Conservation (phyloP, 2,113 vertebrate genomes). For the Ellobius talpinus region DNA sequence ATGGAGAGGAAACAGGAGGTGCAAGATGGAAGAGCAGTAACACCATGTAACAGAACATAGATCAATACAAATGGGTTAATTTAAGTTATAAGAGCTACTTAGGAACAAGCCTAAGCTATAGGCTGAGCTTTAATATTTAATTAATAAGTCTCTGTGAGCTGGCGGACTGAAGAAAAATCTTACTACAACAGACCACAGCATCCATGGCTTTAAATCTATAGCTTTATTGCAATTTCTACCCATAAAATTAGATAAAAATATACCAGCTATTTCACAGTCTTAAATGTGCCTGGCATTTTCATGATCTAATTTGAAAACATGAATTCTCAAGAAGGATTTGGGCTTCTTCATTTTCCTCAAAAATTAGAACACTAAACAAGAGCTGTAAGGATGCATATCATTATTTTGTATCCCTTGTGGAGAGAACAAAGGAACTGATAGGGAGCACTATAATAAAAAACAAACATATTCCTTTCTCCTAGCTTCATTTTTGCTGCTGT, state of each 20-base stretch:
- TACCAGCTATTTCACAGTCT: conserved; percentile 15
- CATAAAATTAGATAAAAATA: conserved; percentile 49
- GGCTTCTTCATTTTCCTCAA: conserved; percentile 41
- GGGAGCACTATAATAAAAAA: conserved; percentile 14
- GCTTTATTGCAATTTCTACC: not conserved
- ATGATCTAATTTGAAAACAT: conserved; percentile 45
- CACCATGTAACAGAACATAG: not conserved
- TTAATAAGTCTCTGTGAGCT: not conserved
- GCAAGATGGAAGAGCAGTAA: not conserved
- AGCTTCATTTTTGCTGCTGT: not conserved
- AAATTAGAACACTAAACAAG: conserved; percentile 47
- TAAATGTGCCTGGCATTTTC: conserved; percentile 10
- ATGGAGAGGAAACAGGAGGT: not conserved
- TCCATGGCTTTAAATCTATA: conserved; percentile 21
- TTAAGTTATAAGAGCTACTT: not conserved
- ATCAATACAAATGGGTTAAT: not conserved
- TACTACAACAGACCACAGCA: not conserved
- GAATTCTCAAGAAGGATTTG: conserved; percentile 18
- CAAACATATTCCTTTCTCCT: not conserved
- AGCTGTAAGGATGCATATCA: not conserved
- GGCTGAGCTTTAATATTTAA: not conserved
- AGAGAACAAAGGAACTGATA: conserved; percentile 51
- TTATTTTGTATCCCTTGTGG: not conserved
- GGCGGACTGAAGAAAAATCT: not conserved
- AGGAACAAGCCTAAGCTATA: not conserved